phyloP scores from a whole-genome alignment of 2,888 invertebrate genomes.

The Eilema depressum region DNA sequence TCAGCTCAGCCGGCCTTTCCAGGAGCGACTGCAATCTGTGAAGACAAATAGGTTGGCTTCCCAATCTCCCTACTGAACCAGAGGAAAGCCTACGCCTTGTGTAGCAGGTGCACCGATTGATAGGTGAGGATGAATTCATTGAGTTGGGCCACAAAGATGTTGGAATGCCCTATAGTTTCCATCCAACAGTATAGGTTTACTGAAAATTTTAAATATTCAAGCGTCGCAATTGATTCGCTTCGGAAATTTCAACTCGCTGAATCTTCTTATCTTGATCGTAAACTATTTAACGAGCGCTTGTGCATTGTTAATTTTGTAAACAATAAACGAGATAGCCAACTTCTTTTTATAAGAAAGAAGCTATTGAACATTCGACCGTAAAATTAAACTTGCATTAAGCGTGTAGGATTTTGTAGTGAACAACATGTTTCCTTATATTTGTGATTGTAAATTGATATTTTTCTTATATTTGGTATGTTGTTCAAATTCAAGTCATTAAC shows the following conservation, averaged over 20 bases:
- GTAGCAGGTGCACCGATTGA: no score
- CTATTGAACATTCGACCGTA: conserved; percentile 63
- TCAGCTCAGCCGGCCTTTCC: no score
- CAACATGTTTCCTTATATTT: conserved; percentile 42
- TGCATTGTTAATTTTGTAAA: conserved; percentile 72
- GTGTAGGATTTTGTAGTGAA: conserved; percentile 29
- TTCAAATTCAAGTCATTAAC: background rate
- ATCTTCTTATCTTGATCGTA: conserved; percentile 52
- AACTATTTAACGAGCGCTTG: conserved; percentile 73
- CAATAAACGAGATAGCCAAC: conserved; percentile 58
- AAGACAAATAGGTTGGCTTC: no score
- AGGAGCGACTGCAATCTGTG: no score
- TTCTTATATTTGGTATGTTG: conserved; percentile 54
- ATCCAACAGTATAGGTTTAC: background rate
- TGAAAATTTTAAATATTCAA: background rate
- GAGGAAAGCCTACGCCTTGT: no score
- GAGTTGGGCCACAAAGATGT: no score
- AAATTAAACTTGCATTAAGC: conserved; percentile 59
- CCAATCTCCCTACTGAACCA: no score
- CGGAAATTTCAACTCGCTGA: conserved; percentile 24
- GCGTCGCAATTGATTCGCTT: conserved; percentile 11
- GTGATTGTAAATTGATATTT: conserved; percentile 42
- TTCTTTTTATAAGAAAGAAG: conserved; percentile 50
- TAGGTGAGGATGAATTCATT: no score
- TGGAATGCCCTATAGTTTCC: no score